phyloP scores from a whole-genome alignment of 2,888 invertebrate species.

The Acanthosoma haemorrhoidale region DNA sequence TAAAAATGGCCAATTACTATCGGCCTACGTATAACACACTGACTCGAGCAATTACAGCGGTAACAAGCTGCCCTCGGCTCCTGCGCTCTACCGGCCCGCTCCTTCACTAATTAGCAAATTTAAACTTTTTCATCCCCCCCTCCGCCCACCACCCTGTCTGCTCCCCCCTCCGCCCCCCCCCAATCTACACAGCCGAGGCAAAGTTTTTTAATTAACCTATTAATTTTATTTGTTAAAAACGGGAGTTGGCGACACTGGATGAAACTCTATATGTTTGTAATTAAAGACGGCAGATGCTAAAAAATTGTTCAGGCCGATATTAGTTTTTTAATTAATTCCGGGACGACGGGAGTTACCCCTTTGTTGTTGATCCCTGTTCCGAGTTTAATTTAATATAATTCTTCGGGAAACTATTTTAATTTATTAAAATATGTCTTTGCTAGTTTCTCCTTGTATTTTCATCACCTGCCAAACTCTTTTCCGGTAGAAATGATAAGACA shows the following conservation, averaged over 20 bases:
- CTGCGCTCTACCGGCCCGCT: constrained; percentile 15
- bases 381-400: neutral
- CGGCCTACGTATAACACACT: constrained; percentile 10
- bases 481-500: no score
- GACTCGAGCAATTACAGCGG: constrained; percentile 11
- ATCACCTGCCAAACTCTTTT: no score
- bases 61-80: constrained; percentile 17
- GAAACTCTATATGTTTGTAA: constrained; percentile 37
- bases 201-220: constrained; percentile 36
- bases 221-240: constrained; percentile 32
- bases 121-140: constrained; percentile 25
- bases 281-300: constrained; percentile 31
- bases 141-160: neutral
- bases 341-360: neutral
- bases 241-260: constrained; percentile 32
- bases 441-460: no score
- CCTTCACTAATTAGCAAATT: constrained; percentile 29
- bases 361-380: neutral
- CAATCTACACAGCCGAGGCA: constrained; percentile 9
- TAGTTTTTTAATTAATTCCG: constrained; percentile 37
- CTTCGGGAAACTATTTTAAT: constrained; percentile 5
- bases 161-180: constrained; percentile 10
- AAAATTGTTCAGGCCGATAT: constrained; percentile 29
- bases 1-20: constrained; percentile 12
- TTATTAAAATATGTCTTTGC: no score